Percentiles rank a stretch among this genome's conserved stretches.
These are phyloP conservation scores for Siniperca chuatsi DNA, from an alignment of 2,113 vertebrate species.

Conservation along the genomic window DNA sequence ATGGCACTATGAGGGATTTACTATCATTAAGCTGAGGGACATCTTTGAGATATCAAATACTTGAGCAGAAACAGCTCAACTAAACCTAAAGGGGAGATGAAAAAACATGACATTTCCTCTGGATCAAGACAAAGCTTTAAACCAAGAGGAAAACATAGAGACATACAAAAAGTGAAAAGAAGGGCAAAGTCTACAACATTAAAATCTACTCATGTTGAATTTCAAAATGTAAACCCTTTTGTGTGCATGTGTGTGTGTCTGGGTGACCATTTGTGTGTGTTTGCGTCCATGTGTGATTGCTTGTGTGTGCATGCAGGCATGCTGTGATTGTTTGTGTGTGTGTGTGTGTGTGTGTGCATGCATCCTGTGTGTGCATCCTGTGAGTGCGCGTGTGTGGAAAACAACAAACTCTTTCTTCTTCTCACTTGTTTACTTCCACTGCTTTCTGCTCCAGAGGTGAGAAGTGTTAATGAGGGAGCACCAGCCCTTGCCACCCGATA, in stretches of 20 bases:
- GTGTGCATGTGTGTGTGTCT: not conserved
- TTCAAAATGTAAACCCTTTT: not conserved
- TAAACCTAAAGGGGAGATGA: not conserved
- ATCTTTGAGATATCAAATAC: not conserved
- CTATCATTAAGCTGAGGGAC: not conserved
- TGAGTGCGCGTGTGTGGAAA: slow-evolving; percentile 43
- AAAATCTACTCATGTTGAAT: not conserved
- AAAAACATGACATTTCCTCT: not conserved
- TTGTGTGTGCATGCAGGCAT: not conserved
- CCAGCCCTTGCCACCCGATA: slow-evolving; percentile 59
- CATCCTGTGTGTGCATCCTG: slow-evolving; percentile 6
- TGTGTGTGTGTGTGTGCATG: not conserved
- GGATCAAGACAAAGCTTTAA: not conserved
- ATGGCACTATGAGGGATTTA: not conserved
- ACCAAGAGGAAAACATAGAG: not conserved
- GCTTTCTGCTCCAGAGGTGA: slow-evolving; percentile 70
- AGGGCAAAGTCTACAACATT: not conserved
- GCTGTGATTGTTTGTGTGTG: not conserved
- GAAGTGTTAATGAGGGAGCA: slow-evolving; percentile 77
- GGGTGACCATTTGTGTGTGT: not conserved
- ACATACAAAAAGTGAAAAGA: not conserved
- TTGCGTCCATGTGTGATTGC: not conserved
- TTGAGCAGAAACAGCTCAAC: slow-evolving; percentile 14
- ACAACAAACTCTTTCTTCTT: slow-evolving; percentile 24
- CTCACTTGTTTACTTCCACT: slow-evolving; percentile 61